Conservation (phyloP, 2,113 vertebrate genomes). For the Nesospiza acunhae region DNA sequence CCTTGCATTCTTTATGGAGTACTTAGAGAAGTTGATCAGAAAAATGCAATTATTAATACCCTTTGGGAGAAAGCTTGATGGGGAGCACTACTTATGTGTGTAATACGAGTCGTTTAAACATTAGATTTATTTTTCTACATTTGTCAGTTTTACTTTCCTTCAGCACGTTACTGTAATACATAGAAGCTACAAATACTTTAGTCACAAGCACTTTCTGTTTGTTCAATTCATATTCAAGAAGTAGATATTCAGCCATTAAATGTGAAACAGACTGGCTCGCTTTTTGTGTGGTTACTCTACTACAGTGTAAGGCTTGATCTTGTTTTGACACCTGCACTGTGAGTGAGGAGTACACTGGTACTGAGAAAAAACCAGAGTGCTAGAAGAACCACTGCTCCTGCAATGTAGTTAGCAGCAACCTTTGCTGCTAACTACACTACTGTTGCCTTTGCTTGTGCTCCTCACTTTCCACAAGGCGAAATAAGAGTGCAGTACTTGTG, state of each 20-base stretch:
- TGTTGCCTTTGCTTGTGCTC: not conserved
- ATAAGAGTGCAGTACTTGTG: not conserved
- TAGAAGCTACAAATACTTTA: not conserved
- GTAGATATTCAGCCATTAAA: not conserved
- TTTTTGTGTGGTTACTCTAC: not conserved
- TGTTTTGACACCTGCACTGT: not conserved
- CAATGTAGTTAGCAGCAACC: not conserved
- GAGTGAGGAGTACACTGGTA: not conserved
- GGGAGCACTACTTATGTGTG: not conserved
- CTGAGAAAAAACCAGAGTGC: accelerated
- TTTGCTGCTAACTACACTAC: too few relatives aligned
- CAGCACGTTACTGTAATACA: not conserved
- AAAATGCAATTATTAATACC: not conserved
- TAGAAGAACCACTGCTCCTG: not conserved
- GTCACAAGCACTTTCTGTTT: not conserved
- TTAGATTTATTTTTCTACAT: not conserved
- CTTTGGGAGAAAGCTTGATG: not conserved
- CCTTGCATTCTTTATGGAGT: not conserved
- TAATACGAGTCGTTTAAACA: not conserved
- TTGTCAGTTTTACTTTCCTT: not conserved
- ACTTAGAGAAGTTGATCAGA: not conserved
- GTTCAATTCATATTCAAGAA: not conserved
- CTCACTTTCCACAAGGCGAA: not conserved
- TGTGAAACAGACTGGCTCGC: not conserved
- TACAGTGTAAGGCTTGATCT: not conserved